Evolutionary conservation across 1,140 invertebrate species (phyloP).

Genomic region (Polypedilum pembai): DNA sequence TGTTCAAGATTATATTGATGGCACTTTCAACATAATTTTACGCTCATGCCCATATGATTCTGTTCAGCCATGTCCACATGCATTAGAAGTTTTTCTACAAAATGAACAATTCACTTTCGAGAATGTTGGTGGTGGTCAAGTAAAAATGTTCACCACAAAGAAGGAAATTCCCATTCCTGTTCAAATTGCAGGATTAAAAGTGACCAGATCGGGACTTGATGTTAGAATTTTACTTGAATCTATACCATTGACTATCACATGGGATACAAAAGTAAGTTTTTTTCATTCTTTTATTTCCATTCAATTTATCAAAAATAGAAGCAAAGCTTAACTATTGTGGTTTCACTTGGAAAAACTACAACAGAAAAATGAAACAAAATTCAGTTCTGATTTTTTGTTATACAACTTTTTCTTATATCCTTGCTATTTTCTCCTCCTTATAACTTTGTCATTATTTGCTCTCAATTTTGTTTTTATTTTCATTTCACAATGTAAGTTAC

Average conservation of each 20-base stretch:
- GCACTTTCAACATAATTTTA: constrained; percentile 57
- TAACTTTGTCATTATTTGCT: too few relatives aligned
- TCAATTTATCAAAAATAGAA: too few relatives aligned
- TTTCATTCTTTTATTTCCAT: too few relatives aligned
- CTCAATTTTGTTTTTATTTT: too few relatives aligned
- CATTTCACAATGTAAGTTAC: too few relatives aligned
- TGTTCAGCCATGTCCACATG: constrained; percentile 47
- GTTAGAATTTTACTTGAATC: constrained; percentile 58
- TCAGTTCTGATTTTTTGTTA: too few relatives aligned
- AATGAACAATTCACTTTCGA: constrained; percentile 58
- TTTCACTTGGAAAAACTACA: too few relatives aligned
- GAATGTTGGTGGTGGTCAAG: constrained; percentile 46
- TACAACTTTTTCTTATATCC: too few relatives aligned
- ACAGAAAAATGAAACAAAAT: too few relatives aligned
- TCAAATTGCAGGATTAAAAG: constrained; percentile 56
- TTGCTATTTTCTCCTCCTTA: too few relatives aligned
- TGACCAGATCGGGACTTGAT: constrained; percentile 59
- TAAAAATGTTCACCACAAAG: constrained; percentile 48
- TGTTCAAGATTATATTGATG: constrained; percentile 55
- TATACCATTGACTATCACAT: constrained; percentile 63
- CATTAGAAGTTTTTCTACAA: constrained; percentile 58
- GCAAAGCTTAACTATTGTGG: too few relatives aligned
- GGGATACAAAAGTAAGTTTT: constrained; percentile 47
- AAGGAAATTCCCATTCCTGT: constrained; percentile 58
- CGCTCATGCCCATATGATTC: constrained; percentile 48